Percentiles rank a stretch among this genome's conserved stretches.
These are phyloP conservation scores for Pungitius pungitius DNA, from an alignment of 2,113 vertebrate species.

Conservation along the genomic window DNA sequence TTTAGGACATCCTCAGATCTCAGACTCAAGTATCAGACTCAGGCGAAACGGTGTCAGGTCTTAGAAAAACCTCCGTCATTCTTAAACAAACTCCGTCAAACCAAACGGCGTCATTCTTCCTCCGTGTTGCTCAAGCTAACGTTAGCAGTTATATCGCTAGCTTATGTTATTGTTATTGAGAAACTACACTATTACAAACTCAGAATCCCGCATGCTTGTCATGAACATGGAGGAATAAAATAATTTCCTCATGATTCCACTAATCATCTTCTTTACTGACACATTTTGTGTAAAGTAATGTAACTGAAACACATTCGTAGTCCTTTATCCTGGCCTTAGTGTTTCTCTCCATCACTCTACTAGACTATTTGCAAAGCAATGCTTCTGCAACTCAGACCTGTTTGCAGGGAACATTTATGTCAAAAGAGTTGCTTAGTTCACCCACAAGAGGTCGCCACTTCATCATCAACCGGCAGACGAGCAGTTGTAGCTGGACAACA, in stretches of 20 bases:
- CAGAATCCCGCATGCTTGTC: not conserved
- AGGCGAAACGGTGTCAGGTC: too few relatives aligned
- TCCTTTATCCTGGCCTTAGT: not conserved
- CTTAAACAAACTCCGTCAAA: too few relatives aligned
- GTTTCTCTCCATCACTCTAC: not conserved
- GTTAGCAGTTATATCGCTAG: too few relatives aligned
- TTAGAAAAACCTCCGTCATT: too few relatives aligned
- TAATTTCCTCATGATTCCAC: not conserved
- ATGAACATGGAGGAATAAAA: not conserved
- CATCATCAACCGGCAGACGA: not conserved
- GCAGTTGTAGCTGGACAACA: not conserved
- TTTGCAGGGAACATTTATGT: not conserved
- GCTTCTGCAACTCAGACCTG: not conserved
- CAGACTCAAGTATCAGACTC: too few relatives aligned
- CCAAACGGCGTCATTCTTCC: too few relatives aligned
- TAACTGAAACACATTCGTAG: not conserved
- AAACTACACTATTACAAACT: not conserved
- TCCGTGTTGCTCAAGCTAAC: too few relatives aligned
- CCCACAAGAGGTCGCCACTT: slow-evolving; percentile 36
- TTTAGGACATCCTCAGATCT: too few relatives aligned
- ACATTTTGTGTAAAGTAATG: not conserved
- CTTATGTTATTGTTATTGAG: too few relatives aligned
- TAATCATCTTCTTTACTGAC: not conserved
- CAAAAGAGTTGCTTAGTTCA: not conserved
- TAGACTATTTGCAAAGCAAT: not conserved